A percentile compares a stretch with the other conserved stretches of the same genome.
Evolutionary conservation across 2,113 vertebrate species (phyloP).

Genomic region (Catharus fuscescens): DNA sequence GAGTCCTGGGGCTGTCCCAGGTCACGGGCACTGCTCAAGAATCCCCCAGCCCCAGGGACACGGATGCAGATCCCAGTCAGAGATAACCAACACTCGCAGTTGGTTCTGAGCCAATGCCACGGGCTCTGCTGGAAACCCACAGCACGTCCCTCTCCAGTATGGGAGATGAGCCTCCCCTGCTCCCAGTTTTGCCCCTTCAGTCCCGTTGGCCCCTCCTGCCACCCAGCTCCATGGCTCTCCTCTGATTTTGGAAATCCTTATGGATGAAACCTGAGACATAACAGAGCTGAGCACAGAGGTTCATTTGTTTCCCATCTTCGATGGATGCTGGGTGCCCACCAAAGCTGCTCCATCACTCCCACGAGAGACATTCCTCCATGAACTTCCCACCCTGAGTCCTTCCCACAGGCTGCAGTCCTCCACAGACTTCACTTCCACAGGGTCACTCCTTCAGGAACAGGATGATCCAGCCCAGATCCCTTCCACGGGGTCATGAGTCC

Average conservation of each 20-base stretch:
- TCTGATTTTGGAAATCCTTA: not conserved
- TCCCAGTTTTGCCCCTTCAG: not conserved
- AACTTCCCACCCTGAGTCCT: not conserved
- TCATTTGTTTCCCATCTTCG: not conserved
- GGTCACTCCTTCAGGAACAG: not conserved
- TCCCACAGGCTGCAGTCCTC: not conserved
- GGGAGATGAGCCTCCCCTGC: not conserved
- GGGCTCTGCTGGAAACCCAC: not conserved
- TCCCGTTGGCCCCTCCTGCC: not conserved
- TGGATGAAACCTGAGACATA: accelerated
- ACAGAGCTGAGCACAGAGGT: not conserved
- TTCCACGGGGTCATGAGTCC: not conserved
- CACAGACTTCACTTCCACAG: not conserved
- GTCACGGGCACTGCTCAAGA: not conserved
- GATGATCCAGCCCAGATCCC: not conserved
- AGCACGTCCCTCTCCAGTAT: accelerated
- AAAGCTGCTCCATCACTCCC: not conserved
- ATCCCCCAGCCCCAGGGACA: accelerated
- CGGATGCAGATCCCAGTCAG: accelerated
- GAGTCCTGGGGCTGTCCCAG: not conserved
- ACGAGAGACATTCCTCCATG: accelerated
- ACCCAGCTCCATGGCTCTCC: not conserved
- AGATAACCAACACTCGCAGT: not conserved
- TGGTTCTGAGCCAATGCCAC: not conserved
- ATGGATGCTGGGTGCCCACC: not conserved